phyloP scores from a whole-genome alignment of 2,888 invertebrate genomes.

The Thymelicus sylvestris region DNA sequence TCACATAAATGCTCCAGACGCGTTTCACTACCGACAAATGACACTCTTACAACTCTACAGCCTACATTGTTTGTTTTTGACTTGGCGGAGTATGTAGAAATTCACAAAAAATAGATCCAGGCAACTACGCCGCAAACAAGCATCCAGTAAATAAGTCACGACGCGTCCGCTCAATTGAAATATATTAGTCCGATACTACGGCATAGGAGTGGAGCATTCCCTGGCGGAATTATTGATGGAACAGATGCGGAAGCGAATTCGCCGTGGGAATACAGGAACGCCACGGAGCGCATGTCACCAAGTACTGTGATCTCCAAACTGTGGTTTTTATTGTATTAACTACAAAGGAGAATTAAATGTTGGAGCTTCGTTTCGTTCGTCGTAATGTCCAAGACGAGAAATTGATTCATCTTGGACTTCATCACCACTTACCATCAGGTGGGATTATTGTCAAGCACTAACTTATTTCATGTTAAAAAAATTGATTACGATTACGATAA shows the following conservation, averaged over 20 bases:
- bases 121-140: neutral
- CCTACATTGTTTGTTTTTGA: neutral
- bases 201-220: conserved; percentile 15
- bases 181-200: conserved; percentile 25
- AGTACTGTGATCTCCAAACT: conserved; percentile 6
- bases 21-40: too few species aligned
- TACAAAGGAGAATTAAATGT: neutral
- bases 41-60: too few species aligned
- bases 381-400: too few species aligned
- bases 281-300: conserved; percentile 11
- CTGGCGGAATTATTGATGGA: conserved; percentile 30
- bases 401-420: too few species aligned
- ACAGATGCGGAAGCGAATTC: conserved; percentile 21
- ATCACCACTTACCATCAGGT: too few species aligned
- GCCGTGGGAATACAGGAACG: conserved; percentile 19
- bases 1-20: too few species aligned
- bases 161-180: conserved; percentile 21
- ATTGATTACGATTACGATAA: too few species aligned
- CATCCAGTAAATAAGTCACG: conserved; percentile 18
- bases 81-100: neutral
- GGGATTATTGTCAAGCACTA: too few species aligned
- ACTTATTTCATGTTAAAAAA: too few species aligned
- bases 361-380: neutral
- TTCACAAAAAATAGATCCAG: neutral
- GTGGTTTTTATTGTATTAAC: neutral